These are phyloP conservation scores for Synergus japonicus DNA, from an alignment of 2,888 invertebrate species.

Conservation along the genomic window DNA sequence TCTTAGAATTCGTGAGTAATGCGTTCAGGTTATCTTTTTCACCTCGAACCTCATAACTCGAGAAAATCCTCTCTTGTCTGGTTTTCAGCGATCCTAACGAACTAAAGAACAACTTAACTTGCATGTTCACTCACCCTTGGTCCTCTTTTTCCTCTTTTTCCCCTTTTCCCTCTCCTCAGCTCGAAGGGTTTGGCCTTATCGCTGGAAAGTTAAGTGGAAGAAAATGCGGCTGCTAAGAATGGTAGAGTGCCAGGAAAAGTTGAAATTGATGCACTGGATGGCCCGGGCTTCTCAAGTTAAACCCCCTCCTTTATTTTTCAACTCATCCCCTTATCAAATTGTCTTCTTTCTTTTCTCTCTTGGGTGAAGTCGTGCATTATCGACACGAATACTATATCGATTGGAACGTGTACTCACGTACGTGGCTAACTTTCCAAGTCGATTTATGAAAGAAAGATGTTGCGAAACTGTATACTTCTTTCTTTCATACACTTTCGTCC, in stretches of 20 bases:
- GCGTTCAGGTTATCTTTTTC: constrained; percentile 73
- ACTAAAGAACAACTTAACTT: constrained; percentile 74
- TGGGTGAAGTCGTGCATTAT: constrained; percentile 20
- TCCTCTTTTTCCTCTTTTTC: constrained; percentile 47
- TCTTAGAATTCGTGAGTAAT: constrained; percentile 67
- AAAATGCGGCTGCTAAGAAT: constrained; percentile 70
- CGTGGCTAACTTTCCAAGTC: constrained; percentile 29
- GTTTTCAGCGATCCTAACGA: constrained; percentile 66
- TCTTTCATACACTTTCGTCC: constrained; percentile 11
- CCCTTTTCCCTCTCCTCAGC: constrained; percentile 45
- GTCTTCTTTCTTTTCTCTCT: constrained; percentile 10
- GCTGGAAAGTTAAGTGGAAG: constrained; percentile 71
- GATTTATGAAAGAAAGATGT: constrained; percentile 40
- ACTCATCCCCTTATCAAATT: neutral
- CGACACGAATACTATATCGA: constrained; percentile 39
- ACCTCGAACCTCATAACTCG: constrained; percentile 74
- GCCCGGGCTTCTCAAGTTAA: neutral
- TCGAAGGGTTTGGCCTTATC: constrained; percentile 53
- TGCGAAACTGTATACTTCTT: constrained; percentile 28
- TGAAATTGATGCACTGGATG: constrained; percentile 75
- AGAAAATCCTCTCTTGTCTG: constrained; percentile 60
- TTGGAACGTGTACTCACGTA: constrained; percentile 22
- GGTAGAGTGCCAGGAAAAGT: constrained; percentile 63
- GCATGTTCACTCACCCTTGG: constrained; percentile 54
- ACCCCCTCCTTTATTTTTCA: neutral